Base-by-base conservation (phyloP, 2,113 vertebrate species). In the Trematomus loennbergii region DNA sequence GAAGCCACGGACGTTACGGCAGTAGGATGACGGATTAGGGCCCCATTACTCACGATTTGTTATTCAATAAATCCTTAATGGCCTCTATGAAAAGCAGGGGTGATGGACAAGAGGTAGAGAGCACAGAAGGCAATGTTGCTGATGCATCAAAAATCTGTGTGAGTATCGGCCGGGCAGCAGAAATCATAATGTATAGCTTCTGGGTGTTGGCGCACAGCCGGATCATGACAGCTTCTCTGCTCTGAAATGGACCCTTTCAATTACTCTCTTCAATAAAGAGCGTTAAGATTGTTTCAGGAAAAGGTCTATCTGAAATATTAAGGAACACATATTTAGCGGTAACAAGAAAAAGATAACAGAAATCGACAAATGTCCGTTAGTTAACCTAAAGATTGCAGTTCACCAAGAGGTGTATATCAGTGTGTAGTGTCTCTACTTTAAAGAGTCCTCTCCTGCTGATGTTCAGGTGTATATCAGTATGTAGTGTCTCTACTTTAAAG, bases 1-100 rank as follows among this genome's bases (percentile, higher is more conserved):
- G 75, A 84, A 84, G 73, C 84, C 79, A 69, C 22, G 20, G 80
- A 85, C 80, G 68, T 84, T 90, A 50, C 48, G 17, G 83, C 78
- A 46, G 86, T 55, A 66, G 65, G 86, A 91, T 93, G 91, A 94
- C 75, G 88, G 88, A 93, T 94, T 89, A 92, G 72, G 82, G 81
- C 83, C 85, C 91, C 82, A 94, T 95, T 95, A 94, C 91, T 92
- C 88, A 87, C 83, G 57, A 94, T 94, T 92, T 92, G 91, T 93
- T 92, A 93, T 94, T 95, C 92, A 93, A 94, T 95, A 94, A 95
- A 95, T 95, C 94, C 94, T 94, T 94, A 91, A 95, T 93, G 88
- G 82, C 76, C 69, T 91, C 92, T 92, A 91, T 94, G 94, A 94
- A 94, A 94, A 94, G 92, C 88, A 54, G 49, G 66, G 73, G 70